A percentile compares a stretch with the other conserved stretches of the same genome.
These are phyloP conservation scores for Lycorma delicatula DNA, from an alignment of 1,140 invertebrate species.

Conservation along the genomic window DNA sequence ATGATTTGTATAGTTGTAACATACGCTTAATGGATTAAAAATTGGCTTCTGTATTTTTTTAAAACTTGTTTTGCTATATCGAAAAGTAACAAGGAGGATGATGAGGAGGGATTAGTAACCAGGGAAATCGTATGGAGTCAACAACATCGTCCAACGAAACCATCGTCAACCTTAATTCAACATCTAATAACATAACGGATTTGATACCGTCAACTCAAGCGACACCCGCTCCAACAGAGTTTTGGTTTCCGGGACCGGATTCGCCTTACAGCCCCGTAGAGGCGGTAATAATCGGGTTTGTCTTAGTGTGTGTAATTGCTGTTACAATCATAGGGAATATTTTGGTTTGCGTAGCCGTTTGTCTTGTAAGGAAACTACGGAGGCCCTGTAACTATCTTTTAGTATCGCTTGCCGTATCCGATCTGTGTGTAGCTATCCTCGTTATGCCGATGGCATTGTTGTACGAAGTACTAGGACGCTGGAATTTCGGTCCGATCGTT, in stretches of 20 bases:
- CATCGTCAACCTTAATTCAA: too few species aligned
- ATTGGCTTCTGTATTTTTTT: too few species aligned
- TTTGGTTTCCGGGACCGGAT: constrained; percentile 14
- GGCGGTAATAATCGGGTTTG: constrained; percentile 57
- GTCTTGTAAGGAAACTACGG: constrained; percentile 74
- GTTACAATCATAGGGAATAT: constrained; percentile 82
- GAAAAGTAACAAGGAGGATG: too few species aligned
- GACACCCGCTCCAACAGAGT: neutral
- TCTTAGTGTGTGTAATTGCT: constrained; percentile 65
- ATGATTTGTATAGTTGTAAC: too few species aligned
- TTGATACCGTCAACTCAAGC: too few species aligned
- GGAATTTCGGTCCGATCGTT: constrained; percentile 73
- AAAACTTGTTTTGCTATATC: too few species aligned
- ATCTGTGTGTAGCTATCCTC: constrained; percentile 69
- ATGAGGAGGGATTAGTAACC: too few species aligned
- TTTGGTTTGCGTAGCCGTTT: constrained; percentile 80
- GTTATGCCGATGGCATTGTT: constrained; percentile 82
- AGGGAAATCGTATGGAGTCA: too few species aligned
- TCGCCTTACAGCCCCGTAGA: constrained; percentile 42
- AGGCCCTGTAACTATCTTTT: constrained; percentile 78
- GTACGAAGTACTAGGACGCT: constrained; percentile 69
- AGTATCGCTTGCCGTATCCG: constrained; percentile 83
- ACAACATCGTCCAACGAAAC: too few species aligned
- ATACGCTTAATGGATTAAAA: too few species aligned
- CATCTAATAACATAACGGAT: too few species aligned